Evolutionary conservation across 1,140 invertebrate species (phyloP), one percentile per base, ranked within the genome.

Genomic region (Nephotettix cincticeps): DNA sequence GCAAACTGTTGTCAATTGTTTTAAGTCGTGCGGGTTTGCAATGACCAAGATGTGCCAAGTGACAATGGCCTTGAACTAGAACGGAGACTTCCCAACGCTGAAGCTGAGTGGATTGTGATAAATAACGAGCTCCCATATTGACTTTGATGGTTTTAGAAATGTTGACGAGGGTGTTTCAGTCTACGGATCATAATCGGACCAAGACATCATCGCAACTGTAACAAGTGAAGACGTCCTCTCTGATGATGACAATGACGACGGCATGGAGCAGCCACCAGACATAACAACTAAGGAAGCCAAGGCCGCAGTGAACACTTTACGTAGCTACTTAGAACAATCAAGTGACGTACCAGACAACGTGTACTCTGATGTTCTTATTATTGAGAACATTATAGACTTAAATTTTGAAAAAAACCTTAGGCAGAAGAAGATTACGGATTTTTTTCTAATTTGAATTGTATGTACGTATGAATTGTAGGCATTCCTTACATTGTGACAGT

Each of bases 401-500:
- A 51, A 51, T 51, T 51, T n/a, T 51, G 32, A 36, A 36, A 36
- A 36, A 36, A 4, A 14, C 14, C 32, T 36, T 36, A 36, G 32
- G 14, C 14, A 36, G 32, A 36, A 36, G 32, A 36, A 36, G 32
- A 36, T 36, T 36, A 36, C 32, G 32, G 32, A 36, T 36, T 36
- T 6, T 36, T 36, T 36, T 36, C 32, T 6, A 36, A 36, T 36
- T 36, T 36, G 32, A 36, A 36, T 36, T 61, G 17, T 25, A n/a
- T 14, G 56, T 29, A 61, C 25, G 56, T 61, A 61, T 61, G 56
- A 61, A 61, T 61, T 61, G 56, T 61, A 61, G 56, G 56, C 56
- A 61, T 61, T n/a, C 56, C 17, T 61, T 65, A 28, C 63, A 65
- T 14, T 65, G 63, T 25, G 63, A 40, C 63, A 65, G 29, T 61